Conservation (phyloP, 2,797 vertebrate genomes). For the Intellagama lesueurii region DNA sequence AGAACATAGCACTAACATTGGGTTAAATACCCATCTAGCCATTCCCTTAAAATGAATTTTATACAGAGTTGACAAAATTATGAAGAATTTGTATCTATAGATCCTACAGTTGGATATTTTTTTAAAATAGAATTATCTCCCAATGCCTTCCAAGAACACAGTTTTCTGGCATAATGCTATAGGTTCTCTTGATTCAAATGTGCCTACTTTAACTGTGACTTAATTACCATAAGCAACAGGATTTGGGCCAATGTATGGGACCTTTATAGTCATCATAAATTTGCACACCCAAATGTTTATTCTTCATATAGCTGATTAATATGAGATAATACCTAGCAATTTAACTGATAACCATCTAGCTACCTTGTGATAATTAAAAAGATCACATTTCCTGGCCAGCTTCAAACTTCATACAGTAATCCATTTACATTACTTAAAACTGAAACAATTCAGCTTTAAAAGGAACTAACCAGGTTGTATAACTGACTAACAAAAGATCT, state of each 20-base stretch:
- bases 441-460: slow-evolving; percentile 6
- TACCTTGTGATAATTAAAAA: slow-evolving; percentile 14
- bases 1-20: too few relatives aligned
- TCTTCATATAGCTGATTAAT: not conserved
- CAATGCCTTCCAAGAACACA: not conserved
- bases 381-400: not conserved
- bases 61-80: too few relatives aligned
- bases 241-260: too few relatives aligned
- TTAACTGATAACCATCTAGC: not conserved
- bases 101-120: not conserved
- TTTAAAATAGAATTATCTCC: not conserved
- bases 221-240: too few relatives aligned
- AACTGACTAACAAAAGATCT: not conserved
- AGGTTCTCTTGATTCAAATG: slow-evolving; percentile 1
- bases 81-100: too few relatives aligned
- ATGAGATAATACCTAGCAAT: not conserved
- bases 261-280: not conserved
- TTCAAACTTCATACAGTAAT: slow-evolving; percentile 11
- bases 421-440: not conserved
- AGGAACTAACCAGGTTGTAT: slow-evolving; percentile 9
- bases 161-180: slow-evolving; percentile 9
- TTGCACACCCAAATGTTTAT: rapidly evolving
- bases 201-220: too few relatives aligned
- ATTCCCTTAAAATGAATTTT: too few relatives aligned
- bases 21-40: too few relatives aligned